Evolutionary conservation across 2,113 vertebrate genomes (phyloP), one percentile per base, ranked within the genome.

Genomic region (Cyprinodon brontotheroides): DNA sequence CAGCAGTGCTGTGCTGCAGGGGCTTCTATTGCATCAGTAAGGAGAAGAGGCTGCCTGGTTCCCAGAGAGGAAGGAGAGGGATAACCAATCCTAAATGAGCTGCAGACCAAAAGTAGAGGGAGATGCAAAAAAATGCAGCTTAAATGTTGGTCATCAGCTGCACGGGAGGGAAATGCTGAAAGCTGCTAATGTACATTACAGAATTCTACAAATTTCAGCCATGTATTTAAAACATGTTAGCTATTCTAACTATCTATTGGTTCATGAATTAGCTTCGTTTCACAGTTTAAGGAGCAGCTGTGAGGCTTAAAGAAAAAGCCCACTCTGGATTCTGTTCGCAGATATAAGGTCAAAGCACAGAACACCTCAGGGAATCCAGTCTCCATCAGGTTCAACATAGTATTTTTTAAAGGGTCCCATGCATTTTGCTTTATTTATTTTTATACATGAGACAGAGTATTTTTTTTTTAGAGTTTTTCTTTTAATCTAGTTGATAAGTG

Each of bases 21-120:
- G 82, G 72, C 75, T 87, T 88, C 81, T 80, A 45, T 87, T 88
- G 87, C 86, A 89, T 89, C 83, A 84, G 85, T 53, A 72, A 88
- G 66, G 82, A 83, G 80, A 71, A 38, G 63, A 86, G 77, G 77
- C 79, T 74, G 79, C 77, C 78, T 5, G 36, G 53, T 75, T 80
- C 84, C 76, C 83, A 10, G 65, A 72, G 83, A 88, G 73, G 84
- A 84, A 69, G 70, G n/a, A 53, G 50, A 65, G 82, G 12, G n/a
- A 79, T 82, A 87, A 81, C 86, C 88, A 85, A 88, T 88, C 82
- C 59, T 67, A 75, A 53, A 59, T 1, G 69, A 82, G 88, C 77
- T 81, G 72, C 62, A 75, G 70, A 77, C 63, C 53, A 64, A 72
- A 79, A 77, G 72, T 74, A 87, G 17, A 15, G 36, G 50, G 41